These are phyloP conservation scores for Nymphalis urticae DNA, from an alignment of 2,888 invertebrate genomes.

Conservation along the genomic window DNA sequence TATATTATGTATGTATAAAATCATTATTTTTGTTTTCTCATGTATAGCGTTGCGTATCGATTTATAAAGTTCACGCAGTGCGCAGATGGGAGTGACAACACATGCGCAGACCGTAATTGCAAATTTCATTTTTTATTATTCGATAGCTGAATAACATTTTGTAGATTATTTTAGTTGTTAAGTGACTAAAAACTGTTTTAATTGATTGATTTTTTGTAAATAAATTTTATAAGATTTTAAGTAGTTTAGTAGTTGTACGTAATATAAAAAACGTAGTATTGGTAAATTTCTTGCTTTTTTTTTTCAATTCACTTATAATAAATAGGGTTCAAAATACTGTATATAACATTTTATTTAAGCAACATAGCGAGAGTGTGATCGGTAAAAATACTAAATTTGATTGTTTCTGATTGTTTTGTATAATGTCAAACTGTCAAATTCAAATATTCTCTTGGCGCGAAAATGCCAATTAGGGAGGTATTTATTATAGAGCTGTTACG, in stretches of 20 bases:
- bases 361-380: not conserved
- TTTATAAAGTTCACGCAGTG: slow-evolving; percentile 49
- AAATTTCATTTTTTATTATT: slow-evolving; percentile 5
- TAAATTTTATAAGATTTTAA: no score
- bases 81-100: slow-evolving; percentile 56
- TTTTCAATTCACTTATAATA: no score
- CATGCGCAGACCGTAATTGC: slow-evolving; percentile 51
- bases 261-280: no score
- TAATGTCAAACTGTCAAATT: slow-evolving; percentile 10
- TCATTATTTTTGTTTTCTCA: slow-evolving; percentile 35
- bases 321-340: no score
- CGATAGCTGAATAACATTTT: not conserved
- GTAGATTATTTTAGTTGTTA: not conserved
- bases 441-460: not conserved
- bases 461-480: not conserved
- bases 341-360: no score
- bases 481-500: not conserved
- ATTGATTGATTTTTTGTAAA: no score
- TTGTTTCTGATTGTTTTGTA: not conserved
- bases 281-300: no score
- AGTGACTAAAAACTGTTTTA: no score
- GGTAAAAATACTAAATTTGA: not conserved
- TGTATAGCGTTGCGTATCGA: slow-evolving; percentile 56
- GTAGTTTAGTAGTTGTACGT: no score
- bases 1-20: not conserved